These are phyloP conservation scores for Eupeodes luniger DNA, from an alignment of 2,888 invertebrate species.

Conservation along the genomic window DNA sequence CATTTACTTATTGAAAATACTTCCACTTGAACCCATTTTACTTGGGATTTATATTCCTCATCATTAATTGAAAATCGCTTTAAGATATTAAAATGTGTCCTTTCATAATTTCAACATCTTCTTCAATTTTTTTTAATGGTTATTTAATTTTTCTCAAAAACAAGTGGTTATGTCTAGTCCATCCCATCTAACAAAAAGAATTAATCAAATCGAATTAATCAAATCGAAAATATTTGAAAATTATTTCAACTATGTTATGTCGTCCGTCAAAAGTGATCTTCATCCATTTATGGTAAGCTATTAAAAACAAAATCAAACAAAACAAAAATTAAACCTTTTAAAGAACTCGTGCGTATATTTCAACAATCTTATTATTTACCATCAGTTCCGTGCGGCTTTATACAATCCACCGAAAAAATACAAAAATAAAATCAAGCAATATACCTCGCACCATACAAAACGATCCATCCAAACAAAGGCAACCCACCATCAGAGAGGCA, in stretches of 20 bases:
- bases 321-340: constrained; percentile 4
- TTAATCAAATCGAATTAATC: constrained; percentile 25
- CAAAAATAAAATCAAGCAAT: constrained; percentile 13
- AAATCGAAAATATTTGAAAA: constrained; percentile 72
- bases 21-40: no score
- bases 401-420: neutral
- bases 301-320: neutral
- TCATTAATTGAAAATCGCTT: no score
- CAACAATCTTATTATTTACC: constrained; percentile 12
- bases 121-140: no score
- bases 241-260: constrained; percentile 60
- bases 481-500: constrained; percentile 19
- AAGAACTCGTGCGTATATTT: constrained; percentile 32
- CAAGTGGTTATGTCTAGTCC: no score
- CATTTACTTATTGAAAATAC: no score
- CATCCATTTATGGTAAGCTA: constrained; percentile 64
- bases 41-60: no score
- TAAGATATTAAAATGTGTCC: no score
- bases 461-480: constrained; percentile 52
- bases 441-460: constrained; percentile 29
- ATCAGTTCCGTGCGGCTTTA: neutral
- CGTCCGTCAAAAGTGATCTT: constrained; percentile 69
- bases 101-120: no score
- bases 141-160: no score
- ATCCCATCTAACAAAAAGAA: neutral